A percentile compares a stretch with the other conserved stretches of the same genome.
Evolutionary conservation across 2,797 vertebrate genomes (phyloP).

Genomic region (Trachops cirrhosus): DNA sequence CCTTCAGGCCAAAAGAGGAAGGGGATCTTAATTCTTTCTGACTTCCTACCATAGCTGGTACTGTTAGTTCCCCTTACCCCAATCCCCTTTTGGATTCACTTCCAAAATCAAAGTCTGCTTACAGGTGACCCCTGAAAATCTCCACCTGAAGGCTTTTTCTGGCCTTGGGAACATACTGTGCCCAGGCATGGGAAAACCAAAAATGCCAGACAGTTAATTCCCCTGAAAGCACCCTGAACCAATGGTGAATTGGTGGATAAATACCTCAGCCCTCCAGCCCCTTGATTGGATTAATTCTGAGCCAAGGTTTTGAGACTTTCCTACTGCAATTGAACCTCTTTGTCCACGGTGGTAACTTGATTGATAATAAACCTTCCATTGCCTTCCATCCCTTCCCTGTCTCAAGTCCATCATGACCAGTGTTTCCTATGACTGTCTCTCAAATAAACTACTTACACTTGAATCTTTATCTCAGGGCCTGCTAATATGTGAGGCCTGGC

Average conservation of each 20-base stretch:
- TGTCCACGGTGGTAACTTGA: neutral
- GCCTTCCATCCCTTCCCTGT: neutral
- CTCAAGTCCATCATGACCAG: neutral
- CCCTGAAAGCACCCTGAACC: neutral
- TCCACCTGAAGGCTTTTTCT: neutral
- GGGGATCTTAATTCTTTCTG: neutral
- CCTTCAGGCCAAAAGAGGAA: neutral
- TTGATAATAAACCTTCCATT: neutral
- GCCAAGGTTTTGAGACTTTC: neutral
- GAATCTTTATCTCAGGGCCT: neutral
- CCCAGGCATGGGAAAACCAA: neutral
- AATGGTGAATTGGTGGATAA: neutral
- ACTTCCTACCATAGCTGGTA: neutral
- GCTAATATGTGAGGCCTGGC: neutral
- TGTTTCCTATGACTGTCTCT: neutral
- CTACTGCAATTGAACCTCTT: fast-evolving
- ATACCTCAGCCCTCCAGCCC: neutral
- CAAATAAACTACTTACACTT: neutral
- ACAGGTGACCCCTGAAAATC: neutral
- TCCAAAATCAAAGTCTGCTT: neutral
- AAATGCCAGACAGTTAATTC: neutral
- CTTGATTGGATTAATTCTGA: neutral
- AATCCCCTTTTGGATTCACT: neutral
- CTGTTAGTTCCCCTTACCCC: neutral
- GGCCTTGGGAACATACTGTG: neutral